These are phyloP conservation scores for Onchidella celtica DNA, from an alignment of 2,888 invertebrate species.

Conservation along the genomic window DNA sequence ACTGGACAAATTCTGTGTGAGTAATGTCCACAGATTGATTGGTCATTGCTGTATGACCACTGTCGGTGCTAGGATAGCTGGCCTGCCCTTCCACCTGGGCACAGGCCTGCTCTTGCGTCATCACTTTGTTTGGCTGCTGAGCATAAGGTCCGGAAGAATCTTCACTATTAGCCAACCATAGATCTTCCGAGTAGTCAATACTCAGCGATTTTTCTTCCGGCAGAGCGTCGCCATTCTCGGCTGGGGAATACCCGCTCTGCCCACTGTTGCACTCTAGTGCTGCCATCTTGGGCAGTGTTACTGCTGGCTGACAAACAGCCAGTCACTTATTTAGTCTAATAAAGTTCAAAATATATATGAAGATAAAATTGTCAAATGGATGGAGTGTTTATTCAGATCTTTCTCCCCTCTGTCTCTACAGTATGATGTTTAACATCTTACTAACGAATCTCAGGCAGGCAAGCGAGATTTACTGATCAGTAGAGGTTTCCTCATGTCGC, in stretches of 20 bases:
- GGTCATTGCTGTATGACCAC: background rate
- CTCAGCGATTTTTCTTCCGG: conserved; percentile 48
- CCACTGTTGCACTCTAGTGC: conserved; percentile 49
- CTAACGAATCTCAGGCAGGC: too few species aligned
- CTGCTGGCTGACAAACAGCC: conserved; percentile 1
- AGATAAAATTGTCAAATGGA: too few species aligned
- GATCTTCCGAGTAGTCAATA: conserved; percentile 51
- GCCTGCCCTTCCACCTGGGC: background rate
- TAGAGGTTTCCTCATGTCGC: too few species aligned
- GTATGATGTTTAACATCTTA: too few species aligned
- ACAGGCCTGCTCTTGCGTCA: background rate
- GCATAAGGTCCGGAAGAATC: conserved; percentile 49
- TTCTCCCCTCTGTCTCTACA: too few species aligned
- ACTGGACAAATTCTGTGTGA: background rate
- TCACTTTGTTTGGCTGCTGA: conserved; percentile 39
- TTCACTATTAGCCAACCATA: conserved; percentile 51
- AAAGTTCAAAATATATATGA: too few species aligned
- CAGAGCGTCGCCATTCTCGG: conserved; percentile 45
- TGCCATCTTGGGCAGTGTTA: conserved; percentile 40
- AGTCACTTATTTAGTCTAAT: too few species aligned
- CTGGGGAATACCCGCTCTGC: conserved; percentile 42
- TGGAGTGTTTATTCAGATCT: too few species aligned
- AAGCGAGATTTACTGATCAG: too few species aligned
- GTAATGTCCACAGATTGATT: background rate
- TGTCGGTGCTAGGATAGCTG: conserved; percentile 1